Conservation (phyloP, 2,113 vertebrate species). For the Symphodus melops region DNA sequence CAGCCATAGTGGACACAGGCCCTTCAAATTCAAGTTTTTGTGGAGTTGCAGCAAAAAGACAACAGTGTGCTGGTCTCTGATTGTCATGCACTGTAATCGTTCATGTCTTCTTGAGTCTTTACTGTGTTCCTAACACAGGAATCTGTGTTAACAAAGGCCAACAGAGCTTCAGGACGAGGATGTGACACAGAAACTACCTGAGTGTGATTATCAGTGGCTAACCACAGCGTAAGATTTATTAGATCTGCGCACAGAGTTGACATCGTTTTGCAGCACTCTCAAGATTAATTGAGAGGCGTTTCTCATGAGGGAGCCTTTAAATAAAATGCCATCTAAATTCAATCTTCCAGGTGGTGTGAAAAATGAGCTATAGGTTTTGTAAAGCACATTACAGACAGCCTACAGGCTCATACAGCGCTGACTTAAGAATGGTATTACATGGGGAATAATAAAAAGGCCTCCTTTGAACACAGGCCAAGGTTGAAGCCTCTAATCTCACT, state of each 20-base stretch:
- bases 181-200: conserved; percentile 15
- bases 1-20: no score
- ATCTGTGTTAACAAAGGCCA: conserved; percentile 8
- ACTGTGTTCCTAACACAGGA: conserved; percentile 18
- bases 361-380: conserved; percentile 5
- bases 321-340: conserved; percentile 43
- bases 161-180: neutral
- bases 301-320: conserved; percentile 44
- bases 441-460: neutral
- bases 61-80: conserved; percentile 1
- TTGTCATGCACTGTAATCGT: conserved; percentile 12
- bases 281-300: conserved; percentile 57
- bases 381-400: neutral
- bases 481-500: neutral
- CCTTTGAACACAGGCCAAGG: neutral
- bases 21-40: neutral
- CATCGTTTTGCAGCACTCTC: conserved; percentile 19
- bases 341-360: conserved; percentile 29
- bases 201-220: conserved; percentile 51
- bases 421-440: neutral
- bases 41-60: conserved; percentile 13
- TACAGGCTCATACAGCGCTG: neutral
- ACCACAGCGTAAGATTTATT: conserved; percentile 53
- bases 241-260: conserved; percentile 14
- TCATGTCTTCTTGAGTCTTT: neutral